Conservation (phyloP, 2,797 vertebrate genomes). For the Thamnophis elegans region DNA sequence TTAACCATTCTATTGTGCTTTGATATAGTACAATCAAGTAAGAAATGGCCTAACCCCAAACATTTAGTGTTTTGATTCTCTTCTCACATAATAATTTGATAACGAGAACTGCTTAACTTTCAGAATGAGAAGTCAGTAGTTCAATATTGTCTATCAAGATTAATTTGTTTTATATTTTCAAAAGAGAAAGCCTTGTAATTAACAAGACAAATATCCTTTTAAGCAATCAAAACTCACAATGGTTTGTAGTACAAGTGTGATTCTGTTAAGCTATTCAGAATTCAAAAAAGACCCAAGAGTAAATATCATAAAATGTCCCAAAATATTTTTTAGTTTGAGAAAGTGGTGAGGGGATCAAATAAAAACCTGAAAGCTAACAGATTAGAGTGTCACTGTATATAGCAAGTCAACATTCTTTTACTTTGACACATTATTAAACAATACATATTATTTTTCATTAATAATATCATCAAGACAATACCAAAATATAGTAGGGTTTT, state of each 20-base stretch:
- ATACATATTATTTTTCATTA: neutral
- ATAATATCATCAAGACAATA: neutral
- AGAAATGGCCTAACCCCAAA: neutral
- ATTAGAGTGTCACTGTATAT: neutral
- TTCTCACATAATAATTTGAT: neutral
- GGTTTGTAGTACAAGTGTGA: neutral
- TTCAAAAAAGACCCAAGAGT: neutral
- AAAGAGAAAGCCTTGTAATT: neutral
- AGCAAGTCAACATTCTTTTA: neutral
- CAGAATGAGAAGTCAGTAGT: neutral
- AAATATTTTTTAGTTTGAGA: neutral
- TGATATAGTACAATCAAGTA: neutral
- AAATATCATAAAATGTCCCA: neutral
- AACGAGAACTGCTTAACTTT: neutral
- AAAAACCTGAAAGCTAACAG: neutral
- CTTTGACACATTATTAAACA: neutral
- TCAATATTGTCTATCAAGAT: neutral
- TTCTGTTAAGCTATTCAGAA: neutral
- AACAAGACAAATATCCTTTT: neutral
- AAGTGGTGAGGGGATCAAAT: neutral
- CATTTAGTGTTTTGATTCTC: neutral
- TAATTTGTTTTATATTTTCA: neutral
- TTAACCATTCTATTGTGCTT: neutral
- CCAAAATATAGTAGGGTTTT: neutral
- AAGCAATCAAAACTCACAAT: neutral